Evolutionary conservation across 2,888 invertebrate genomes (phyloP).

Genomic region (Ophioninae sp.): DNA sequence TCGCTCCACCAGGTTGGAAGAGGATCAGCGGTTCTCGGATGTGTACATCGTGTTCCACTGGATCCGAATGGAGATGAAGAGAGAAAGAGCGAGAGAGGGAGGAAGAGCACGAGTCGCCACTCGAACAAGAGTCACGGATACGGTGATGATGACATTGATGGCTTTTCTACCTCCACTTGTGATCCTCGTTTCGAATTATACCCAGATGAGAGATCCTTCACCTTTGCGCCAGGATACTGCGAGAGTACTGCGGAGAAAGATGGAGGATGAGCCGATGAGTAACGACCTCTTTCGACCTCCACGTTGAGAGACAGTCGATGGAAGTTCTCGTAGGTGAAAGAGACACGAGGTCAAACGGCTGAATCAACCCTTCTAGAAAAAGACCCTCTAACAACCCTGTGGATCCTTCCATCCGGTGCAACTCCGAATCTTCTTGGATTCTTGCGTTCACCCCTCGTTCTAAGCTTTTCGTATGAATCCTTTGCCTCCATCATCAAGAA

Average conservation of each 20-base stretch:
- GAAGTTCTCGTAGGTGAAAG: background rate
- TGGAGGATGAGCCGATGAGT: constrained; percentile 6
- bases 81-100: background rate
- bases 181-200: constrained; percentile 35
- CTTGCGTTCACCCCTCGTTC: background rate
- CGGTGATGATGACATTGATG: constrained; percentile 44
- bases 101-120: constrained; percentile 2
- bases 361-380: background rate
- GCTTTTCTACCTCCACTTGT: constrained; percentile 49
- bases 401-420: background rate
- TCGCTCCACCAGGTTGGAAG: constrained; percentile 70
- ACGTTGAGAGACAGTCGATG: background rate
- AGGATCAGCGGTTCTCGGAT: constrained; percentile 38
- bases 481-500: constrained; percentile 29
- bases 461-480: background rate
- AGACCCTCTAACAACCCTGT: background rate
- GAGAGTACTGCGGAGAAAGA: background rate
- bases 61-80: background rate
- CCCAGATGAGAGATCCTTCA: constrained; percentile 37
- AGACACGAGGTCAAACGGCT: background rate
- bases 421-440: background rate
- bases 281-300: background rate
- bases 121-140: constrained; percentile 39
- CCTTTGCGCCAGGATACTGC: background rate
- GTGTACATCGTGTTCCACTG: background rate